A percentile compares a stretch with the other conserved stretches of the same genome.
Evolutionary conservation across 1,140 invertebrate species (phyloP).

Genomic region (Drosophila orena): DNA sequence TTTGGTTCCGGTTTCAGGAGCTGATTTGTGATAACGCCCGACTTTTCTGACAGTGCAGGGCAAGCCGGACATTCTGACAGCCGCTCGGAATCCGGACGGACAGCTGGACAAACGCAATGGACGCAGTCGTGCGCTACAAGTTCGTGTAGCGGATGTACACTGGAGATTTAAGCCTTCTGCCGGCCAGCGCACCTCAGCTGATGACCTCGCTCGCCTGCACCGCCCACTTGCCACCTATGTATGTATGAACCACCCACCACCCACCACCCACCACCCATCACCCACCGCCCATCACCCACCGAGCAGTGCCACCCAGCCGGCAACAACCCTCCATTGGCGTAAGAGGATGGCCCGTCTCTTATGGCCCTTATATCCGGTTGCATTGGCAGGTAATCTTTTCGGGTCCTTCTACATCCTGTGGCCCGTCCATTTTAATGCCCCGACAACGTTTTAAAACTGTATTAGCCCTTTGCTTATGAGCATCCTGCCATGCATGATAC

Average conservation of each 20-base stretch:
- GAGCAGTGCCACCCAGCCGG: neutral
- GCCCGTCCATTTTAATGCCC: constrained; percentile 66
- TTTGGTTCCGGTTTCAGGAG: neutral
- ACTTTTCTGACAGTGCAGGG: constrained; percentile 15
- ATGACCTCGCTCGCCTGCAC: constrained; percentile 33
- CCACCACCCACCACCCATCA: neutral
- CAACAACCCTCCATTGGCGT: constrained; percentile 8
- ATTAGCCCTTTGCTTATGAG: constrained; percentile 61
- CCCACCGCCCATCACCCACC: too few species aligned
- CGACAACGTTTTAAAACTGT: constrained; percentile 69
- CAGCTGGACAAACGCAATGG: constrained; percentile 40
- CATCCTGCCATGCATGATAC: constrained; percentile 48
- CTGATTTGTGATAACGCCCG: neutral
- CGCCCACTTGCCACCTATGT: constrained; percentile 18
- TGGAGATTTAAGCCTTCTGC: constrained; percentile 77
- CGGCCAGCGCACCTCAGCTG: constrained; percentile 34
- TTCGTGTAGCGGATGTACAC: constrained; percentile 79
- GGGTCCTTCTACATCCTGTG: constrained; percentile 60
- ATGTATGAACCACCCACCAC: neutral
- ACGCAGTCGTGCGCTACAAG: constrained; percentile 75
- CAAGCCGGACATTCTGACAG: constrained; percentile 30
- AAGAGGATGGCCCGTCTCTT: constrained; percentile 57
- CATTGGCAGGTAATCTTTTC: constrained; percentile 80
- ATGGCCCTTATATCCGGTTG: constrained; percentile 74
- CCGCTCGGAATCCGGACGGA: constrained; percentile 12